phyloP scores from a whole-genome alignment of 2,888 invertebrate genomes.

The Sympetrum striolatum region DNA sequence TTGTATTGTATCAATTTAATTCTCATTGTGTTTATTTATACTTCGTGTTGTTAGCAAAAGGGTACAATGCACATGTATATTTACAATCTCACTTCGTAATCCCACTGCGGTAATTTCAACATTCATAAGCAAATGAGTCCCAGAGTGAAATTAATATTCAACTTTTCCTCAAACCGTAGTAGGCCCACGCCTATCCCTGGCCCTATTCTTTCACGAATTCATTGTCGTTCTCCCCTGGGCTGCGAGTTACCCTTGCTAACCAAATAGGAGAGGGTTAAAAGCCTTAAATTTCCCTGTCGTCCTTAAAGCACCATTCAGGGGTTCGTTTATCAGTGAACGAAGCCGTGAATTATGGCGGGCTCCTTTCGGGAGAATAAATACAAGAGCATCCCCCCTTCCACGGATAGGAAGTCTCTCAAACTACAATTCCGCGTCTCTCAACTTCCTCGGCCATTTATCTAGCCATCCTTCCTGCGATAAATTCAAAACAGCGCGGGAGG shows the following conservation, averaged over 20 bases:
- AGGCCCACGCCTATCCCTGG: too few species aligned
- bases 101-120: neutral
- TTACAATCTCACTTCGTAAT: too few species aligned
- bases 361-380: neutral
- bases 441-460: constrained; percentile 22
- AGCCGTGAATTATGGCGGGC: neutral
- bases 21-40: too few species aligned
- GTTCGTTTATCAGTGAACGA: constrained; percentile 7
- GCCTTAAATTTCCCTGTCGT: neutral
- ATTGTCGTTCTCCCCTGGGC: too few species aligned
- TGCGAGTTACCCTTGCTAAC: neutral
- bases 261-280: neutral
- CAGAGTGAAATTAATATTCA: neutral
- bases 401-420: neutral
- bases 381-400: neutral
- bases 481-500: neutral
- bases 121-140: neutral
- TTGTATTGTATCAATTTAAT: too few species aligned
- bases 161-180: neutral
- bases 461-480: constrained; percentile 26
- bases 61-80: too few species aligned
- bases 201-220: too few species aligned
- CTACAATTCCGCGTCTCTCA: neutral
- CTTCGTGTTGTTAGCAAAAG: too few species aligned
- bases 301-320: constrained; percentile 18